Base-by-base conservation (phyloP, 2,113 vertebrate species). In the Athene cunicularia region DNA sequence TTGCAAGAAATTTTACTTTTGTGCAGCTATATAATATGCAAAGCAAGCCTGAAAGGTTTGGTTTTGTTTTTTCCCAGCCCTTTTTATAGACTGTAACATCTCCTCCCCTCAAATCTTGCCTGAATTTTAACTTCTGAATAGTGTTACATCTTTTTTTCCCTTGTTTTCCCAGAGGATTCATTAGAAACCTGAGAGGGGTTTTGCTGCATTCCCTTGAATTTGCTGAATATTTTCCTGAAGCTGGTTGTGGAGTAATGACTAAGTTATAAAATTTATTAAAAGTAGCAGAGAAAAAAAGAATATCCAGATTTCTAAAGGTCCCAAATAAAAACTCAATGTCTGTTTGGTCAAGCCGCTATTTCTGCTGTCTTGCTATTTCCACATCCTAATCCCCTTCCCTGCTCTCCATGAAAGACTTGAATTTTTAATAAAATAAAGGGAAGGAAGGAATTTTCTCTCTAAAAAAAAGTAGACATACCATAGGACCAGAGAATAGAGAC, bases 391-490 rank as follows among this genome's bases (percentile, higher is more conserved):
- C 80, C 83, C 22, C 9, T 86, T 77, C 63, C 27, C 49, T 0
- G 0, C 33, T 84, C 35, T 52, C 43, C 0, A 0, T 62, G n/a
- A 72, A 95, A 83, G 24, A 60, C 26, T 23, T 85, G 66, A 53
- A 55, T 85, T 87, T 97, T 88, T 91, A 86, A 89, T 88, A 89
- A 91, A 86, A 87, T 79, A 9, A 58, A 81, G 68, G n/a, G 79
- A 88, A 94, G 80, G 80, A 86, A 93, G 60, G 72, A 71, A 67
- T 95, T 92, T 88, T 95, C 33, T 92, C 13, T 63, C 32, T 18
- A 1, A 75, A 63, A 62, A 56, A 58, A 45, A 50, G 5, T 4
- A 47, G 52, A 39, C 47, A 62, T 84, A 74, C 76, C 8, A 2
- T 12, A 85, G 47, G 75, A 60, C 21, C 27, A 33, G 63, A 66